Evolutionary conservation across 2,113 vertebrate genomes (phyloP).

Genomic region (Misgurnus mizolepis): DNA sequence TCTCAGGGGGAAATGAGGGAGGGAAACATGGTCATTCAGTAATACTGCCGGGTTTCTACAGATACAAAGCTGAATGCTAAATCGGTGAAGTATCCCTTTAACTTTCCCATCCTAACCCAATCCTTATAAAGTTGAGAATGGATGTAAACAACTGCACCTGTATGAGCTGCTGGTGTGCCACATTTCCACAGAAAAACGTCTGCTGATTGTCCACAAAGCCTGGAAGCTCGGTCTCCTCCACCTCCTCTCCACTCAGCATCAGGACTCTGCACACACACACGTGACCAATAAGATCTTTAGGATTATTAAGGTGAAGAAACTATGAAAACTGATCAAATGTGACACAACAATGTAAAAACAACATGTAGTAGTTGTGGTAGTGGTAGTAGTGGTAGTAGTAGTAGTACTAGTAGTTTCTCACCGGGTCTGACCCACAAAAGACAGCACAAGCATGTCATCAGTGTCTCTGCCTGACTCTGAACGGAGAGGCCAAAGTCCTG

Average conservation of each 20-base stretch:
- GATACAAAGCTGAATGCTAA: too few relatives aligned
- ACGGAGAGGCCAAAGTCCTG: conserved; percentile 94
- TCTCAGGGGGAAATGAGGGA: too few relatives aligned
- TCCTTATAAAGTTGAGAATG: neutral
- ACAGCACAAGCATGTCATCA: conserved; percentile 94
- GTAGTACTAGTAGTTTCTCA: conserved; percentile 58
- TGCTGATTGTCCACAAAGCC: conserved; percentile 98
- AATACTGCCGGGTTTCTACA: too few relatives aligned
- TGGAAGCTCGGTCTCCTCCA: conserved; percentile 93
- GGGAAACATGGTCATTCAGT: too few relatives aligned
- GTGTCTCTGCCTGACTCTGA: conserved; percentile 89
- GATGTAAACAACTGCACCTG: conserved; percentile 74
- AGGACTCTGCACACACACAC: conserved; percentile 80
- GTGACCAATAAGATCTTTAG: neutral
- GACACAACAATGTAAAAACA: too few relatives aligned
- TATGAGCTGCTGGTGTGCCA: conserved; percentile 93
- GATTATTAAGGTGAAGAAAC: too few relatives aligned
- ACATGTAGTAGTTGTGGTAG: too few relatives aligned
- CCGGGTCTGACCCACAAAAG: conserved; percentile 97
- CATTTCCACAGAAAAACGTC: conserved; percentile 97
- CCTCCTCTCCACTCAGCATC: conserved; percentile 96
- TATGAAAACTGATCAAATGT: too few relatives aligned
- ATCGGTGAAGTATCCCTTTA: too few relatives aligned
- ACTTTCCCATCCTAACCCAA: neutral
- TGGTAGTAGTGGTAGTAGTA: too few relatives aligned